Evolutionary conservation across 2,888 invertebrate genomes (phyloP), one percentile per base, ranked within the genome.

Genomic region (Melinopterus prodromus): DNA sequence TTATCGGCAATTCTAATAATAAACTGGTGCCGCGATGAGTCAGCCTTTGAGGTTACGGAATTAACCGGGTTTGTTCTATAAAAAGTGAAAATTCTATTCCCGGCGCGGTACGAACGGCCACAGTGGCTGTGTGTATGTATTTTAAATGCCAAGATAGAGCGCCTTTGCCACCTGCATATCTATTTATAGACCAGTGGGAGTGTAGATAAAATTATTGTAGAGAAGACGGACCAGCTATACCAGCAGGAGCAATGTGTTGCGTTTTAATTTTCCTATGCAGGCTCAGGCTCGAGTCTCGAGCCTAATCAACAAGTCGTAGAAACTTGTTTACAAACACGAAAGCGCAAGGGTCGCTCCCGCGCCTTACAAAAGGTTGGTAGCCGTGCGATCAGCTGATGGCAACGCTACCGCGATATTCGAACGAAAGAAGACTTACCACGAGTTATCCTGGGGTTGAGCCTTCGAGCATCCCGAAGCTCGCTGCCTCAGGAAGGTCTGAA

Each of bases 401-500:
- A 82, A 79, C 80, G 81, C 80, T 81, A 81, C 83, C 82, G 83
- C 83, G 84, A 83, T 70, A 79, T 72, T 15, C 12, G 79, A 82
- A 81, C 6, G n/a, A 26, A 38, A 79, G 70, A 71, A 16, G 35
- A 86, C 89, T 89, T 84, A 89, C 89, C 89, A 89, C 80, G 89
- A 89, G 84, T 89, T 89, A 74, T 89, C 89, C 79, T 88, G 86
- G 79, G 87, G 86, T 82, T 87, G 85, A 83, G 88, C 88, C 81
- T 84, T 86, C 77, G 88, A 88, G 83, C 86, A 86, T 37, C 89
- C 89, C 80, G 89, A 89, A 79, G 89, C 88, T 81, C 89, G 85
- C 83, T 89, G 89, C 81, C 87, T 84, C 77, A 89, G 85, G 84
- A 89, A 89, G 82, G 95, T 97, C 93, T 97, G 97, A 85, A 98